These are phyloP conservation scores for Hozukius guyotensis DNA, from an alignment of 2,797 vertebrate genomes.

Conservation along the genomic window DNA sequence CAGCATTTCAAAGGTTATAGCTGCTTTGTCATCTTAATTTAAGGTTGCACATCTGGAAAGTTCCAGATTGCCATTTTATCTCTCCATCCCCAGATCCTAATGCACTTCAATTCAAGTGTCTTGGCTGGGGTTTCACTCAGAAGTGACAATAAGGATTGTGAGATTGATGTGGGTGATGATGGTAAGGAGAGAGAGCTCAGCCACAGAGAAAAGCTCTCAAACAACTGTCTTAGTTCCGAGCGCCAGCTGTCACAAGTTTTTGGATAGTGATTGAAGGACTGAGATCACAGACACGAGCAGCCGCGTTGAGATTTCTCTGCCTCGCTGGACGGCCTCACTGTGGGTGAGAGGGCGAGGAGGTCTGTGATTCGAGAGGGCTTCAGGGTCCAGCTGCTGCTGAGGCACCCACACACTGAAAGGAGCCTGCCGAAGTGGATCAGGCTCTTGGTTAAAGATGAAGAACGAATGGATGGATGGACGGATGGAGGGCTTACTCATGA, in stretches of 20 bases:
- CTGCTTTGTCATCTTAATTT: conserved; percentile 5
- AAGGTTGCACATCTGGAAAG: neutral
- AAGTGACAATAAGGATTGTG: neutral
- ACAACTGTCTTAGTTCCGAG: conserved; percentile 27
- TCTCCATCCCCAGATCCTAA: neutral
- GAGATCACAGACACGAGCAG: neutral
- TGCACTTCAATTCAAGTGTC: conserved; percentile 1
- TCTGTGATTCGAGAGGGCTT: conserved; percentile 14
- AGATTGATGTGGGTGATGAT: conserved; percentile 16
- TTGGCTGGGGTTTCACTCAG: neutral
- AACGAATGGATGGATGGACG: neutral
- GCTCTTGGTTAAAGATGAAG: neutral
- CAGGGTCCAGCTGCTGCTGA: conserved; percentile 4
- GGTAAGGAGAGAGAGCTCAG: conserved; percentile 8
- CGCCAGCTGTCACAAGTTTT: conserved; percentile 10
- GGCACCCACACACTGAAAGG: neutral
- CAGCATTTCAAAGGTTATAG: neutral
- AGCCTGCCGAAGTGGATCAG: neutral
- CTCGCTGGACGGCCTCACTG: neutral
- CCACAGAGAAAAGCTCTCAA: conserved; percentile 12
- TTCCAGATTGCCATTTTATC: neutral
- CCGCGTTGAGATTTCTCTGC: conserved; percentile 9
- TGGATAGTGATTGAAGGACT: neutral
- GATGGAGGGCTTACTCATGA: neutral
- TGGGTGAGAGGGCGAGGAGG: conserved; percentile 21